phyloP scores from a whole-genome alignment of 2,797 vertebrate genomes.

The Danio albolineatus region DNA sequence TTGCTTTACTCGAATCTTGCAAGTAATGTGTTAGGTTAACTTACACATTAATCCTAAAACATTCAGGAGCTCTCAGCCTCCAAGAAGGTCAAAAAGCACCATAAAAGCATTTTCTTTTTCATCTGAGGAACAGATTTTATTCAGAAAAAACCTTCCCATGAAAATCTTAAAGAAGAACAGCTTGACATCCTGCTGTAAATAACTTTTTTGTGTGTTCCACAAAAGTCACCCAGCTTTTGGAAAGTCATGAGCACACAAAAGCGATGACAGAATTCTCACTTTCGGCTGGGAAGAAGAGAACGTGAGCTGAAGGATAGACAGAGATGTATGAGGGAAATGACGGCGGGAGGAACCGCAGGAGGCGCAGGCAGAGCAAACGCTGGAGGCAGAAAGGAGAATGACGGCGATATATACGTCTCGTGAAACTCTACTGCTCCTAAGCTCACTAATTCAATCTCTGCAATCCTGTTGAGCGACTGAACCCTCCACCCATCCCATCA shows the following conservation, averaged over 20 bases:
- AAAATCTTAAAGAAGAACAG: not conserved
- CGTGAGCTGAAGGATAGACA: slow-evolving; percentile 28
- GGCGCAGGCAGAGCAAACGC: slow-evolving; percentile 51
- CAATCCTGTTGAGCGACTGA: slow-evolving; percentile 71
- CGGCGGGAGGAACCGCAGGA: slow-evolving; percentile 20
- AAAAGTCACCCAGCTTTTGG: slow-evolving; percentile 9
- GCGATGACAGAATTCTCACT: slow-evolving; percentile 28
- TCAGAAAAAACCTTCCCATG: not conserved
- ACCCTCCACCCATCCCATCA: slow-evolving; percentile 53
- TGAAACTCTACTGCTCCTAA: slow-evolving; percentile 63
- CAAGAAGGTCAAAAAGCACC: not conserved
- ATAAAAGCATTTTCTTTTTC: not conserved
- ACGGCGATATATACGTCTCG: slow-evolving; percentile 6
- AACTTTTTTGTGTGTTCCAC: not conserved
- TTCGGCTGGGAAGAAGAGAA: slow-evolving; percentile 20
- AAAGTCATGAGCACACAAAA: not conserved
- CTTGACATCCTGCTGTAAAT: slow-evolving; percentile 22
- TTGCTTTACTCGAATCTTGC: too few species aligned
- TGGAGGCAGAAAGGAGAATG: slow-evolving; percentile 31
- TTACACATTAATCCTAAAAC: not conserved
- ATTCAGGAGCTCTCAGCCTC: not conserved
- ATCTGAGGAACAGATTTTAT: not conserved
- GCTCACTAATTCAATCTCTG: slow-evolving; percentile 75
- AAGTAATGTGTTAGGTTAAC: not conserved
- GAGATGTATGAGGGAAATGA: slow-evolving; percentile 24